Evolutionary conservation across 1,140 invertebrate genomes (phyloP).

Genomic region (Pygmarrhopalites habei): DNA sequence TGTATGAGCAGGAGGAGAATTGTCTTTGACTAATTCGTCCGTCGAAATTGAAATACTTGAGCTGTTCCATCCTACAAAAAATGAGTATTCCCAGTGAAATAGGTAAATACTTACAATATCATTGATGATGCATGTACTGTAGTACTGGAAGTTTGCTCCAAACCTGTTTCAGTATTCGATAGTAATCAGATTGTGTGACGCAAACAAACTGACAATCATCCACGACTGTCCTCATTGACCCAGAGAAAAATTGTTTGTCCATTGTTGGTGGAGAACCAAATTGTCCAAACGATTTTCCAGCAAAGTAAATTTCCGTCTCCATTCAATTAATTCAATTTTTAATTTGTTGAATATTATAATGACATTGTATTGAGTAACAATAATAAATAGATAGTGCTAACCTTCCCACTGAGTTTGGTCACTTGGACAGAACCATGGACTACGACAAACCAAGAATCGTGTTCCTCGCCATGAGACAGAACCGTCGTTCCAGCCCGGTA

Average conservation of each 20-base stretch:
- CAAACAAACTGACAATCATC: conserved; percentile 99
- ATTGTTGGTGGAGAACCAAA: conserved; percentile 92
- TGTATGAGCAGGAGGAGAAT: too few relatives aligned
- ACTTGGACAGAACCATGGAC: conserved; percentile 97
- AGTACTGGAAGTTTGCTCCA: too few relatives aligned
- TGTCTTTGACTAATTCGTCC: too few relatives aligned
- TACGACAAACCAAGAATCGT: conserved; percentile 99
- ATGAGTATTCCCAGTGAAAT: background rate
- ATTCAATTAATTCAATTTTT: too few relatives aligned
- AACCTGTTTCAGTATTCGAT: conserved; percentile 57
- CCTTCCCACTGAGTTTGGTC: conserved; percentile 55
- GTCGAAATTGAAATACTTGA: conserved; percentile 28
- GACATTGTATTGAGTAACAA: too few relatives aligned
- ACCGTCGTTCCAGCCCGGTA: conserved; percentile 93
- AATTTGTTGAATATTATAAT: too few relatives aligned
- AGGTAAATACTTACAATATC: background rate
- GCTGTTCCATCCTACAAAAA: conserved; percentile 28
- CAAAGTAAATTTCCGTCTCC: conserved; percentile 8
- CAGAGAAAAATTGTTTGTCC: conserved; percentile 89
- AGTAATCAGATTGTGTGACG: conserved; percentile 94
- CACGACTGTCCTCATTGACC: conserved; percentile 90
- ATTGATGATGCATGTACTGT: background rate
- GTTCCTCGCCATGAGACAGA: conserved; percentile 93
- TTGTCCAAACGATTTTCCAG: conserved; percentile 44
- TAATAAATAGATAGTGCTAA: too few relatives aligned